Conservation (phyloP, 92 coral and sea anemone genomes). For the Epizoanthus fatuus region DNA sequence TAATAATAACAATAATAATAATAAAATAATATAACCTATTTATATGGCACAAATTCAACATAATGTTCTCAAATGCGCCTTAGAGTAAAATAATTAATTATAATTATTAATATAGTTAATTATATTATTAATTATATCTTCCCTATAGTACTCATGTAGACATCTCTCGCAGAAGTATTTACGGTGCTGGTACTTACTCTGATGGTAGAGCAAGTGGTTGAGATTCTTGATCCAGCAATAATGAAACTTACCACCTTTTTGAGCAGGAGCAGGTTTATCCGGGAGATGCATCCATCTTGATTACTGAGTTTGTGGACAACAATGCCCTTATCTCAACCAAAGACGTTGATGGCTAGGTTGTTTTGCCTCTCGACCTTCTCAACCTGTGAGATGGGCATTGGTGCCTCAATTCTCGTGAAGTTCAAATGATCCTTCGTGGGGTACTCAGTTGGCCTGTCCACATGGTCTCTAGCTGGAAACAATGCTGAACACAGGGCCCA, state of each 20-base stretch:
- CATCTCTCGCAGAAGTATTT: no score
- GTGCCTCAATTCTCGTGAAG: conserved; percentile 12
- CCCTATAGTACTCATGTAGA: no score
- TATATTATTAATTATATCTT: no score
- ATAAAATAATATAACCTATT: no score
- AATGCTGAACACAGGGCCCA: conserved; percentile 50
- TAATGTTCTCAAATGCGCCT: no score
- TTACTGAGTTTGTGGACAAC: not conserved
- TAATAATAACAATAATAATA: no score
- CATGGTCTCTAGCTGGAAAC: conserved; percentile 4
- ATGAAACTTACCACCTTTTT: conserved; percentile 13
- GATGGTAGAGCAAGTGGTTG: not conserved
- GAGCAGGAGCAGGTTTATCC: conserved; percentile 33
- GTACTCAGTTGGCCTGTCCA: not conserved
- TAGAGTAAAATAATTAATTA: no score
- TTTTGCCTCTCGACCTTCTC: conserved; percentile 21
- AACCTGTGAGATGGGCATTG: conserved; percentile 21
- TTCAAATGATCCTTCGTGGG: not conserved
- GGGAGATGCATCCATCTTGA: not conserved
- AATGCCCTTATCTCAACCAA: conserved; percentile 16
- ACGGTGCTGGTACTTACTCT: no score
- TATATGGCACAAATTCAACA: no score
- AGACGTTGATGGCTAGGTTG: conserved; percentile 39
- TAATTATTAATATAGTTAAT: no score
- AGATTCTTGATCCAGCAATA: not conserved